Evolutionary conservation across 2,113 vertebrate species (phyloP).

Genomic region (Xenopus laevis): DNA sequence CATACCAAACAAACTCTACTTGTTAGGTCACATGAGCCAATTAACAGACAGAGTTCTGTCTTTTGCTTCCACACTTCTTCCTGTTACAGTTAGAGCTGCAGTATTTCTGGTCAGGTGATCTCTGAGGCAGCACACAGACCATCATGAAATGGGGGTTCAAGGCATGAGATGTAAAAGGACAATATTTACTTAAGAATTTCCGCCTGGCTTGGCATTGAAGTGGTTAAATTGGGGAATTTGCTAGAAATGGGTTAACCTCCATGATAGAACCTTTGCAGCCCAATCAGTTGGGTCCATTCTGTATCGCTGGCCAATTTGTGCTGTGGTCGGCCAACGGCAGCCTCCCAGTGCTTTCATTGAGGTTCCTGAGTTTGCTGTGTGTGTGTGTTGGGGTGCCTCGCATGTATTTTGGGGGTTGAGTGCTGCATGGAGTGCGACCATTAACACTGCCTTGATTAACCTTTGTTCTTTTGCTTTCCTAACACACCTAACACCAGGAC

Average conservation of each 20-base stretch:
- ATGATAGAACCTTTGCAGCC: neutral
- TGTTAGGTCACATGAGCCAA: too few relatives aligned
- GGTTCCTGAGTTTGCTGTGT: neutral
- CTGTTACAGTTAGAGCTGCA: too few relatives aligned
- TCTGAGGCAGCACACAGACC: too few relatives aligned
- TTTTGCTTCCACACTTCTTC: too few relatives aligned
- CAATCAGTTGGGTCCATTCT: neutral
- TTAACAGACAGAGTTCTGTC: too few relatives aligned
- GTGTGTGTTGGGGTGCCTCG: slow-evolving; percentile 11
- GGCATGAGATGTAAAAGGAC: too few relatives aligned
- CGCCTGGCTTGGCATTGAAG: neutral
- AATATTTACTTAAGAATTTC: too few relatives aligned
- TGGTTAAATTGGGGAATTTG: slow-evolving; percentile 13
- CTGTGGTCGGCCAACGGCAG: too few relatives aligned
- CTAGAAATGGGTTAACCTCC: slow-evolving; percentile 24
- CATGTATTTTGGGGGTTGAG: slow-evolving; percentile 11
- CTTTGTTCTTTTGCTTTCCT: slow-evolving; percentile 80
- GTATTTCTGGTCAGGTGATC: too few relatives aligned
- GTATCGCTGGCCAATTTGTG: neutral
- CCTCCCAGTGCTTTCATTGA: too few relatives aligned
- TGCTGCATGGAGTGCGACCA: slow-evolving; percentile 28
- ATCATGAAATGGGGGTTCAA: too few relatives aligned
- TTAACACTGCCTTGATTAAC: slow-evolving; percentile 21
- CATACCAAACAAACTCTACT: too few relatives aligned
- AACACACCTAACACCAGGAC: slow-evolving; percentile 90